These are phyloP conservation scores for Uropetala carovei DNA, from an alignment of 2,888 invertebrate genomes.

Conservation along the genomic window DNA sequence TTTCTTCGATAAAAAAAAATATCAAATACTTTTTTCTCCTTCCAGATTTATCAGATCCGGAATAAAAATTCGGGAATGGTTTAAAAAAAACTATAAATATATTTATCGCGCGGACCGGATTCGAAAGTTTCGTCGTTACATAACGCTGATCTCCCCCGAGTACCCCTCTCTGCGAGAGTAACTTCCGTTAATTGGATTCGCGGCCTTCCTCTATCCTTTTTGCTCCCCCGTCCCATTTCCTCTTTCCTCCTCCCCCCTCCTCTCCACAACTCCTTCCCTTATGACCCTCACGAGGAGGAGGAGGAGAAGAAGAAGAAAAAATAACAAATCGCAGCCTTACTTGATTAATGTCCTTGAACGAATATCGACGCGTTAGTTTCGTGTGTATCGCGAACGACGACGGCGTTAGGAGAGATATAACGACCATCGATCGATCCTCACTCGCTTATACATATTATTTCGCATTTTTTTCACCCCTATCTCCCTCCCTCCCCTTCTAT, in stretches of 20 bases:
- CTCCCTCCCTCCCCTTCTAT: neutral
- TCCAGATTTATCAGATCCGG: no score
- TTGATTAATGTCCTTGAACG: slow-evolving; percentile 17
- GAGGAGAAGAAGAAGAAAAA: neutral
- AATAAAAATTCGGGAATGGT: no score
- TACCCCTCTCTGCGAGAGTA: neutral
- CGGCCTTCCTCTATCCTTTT: neutral
- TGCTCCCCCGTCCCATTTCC: neutral
- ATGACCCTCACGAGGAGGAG: no score
- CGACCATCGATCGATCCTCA: no score
- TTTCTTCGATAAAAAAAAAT: no score
- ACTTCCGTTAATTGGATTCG: slow-evolving; percentile 31
- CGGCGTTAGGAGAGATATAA: no score
- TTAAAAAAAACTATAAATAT: neutral
- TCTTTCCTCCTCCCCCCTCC: neutral
- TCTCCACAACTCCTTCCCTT: no score
- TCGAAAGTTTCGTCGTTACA: neutral
- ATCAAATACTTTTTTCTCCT: no score
- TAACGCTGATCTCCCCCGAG: neutral
- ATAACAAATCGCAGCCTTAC: neutral
- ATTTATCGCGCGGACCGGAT: neutral
- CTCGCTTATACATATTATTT: no score
- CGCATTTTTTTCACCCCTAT: no score
- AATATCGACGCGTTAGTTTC: neutral
- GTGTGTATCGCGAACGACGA: neutral